Evolutionary conservation across 2,113 vertebrate genomes (phyloP), one percentile per base, ranked within the genome.

Genomic region (Capricornis sumatraensis): DNA sequence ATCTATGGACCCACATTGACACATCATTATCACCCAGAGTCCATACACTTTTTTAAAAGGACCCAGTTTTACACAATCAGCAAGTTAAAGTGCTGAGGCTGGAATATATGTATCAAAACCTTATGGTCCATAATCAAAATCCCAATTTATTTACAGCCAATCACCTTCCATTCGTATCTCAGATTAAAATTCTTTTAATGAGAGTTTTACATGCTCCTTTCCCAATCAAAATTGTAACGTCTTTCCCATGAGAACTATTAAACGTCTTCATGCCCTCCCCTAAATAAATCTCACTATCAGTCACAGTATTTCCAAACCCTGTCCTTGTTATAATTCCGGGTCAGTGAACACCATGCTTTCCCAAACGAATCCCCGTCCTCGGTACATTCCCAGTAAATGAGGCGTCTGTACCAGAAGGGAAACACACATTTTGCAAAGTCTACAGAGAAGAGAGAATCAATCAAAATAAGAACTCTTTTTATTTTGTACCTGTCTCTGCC

Each of bases 341-440:
- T 98, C 62, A 98, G 87, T 0, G 97, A 97, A n/a, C 97, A 98
- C 97, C 97, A 98, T 1, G 27, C 60, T n/a, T 1, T 96, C 76
- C 96, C 95, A 36, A 74, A 90, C 0, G 10, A 0, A 0, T 89
- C 30, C 3, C 95, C 88, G 0, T 97, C 74, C 0, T 84, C 55
- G 0, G 97, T 98, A 36, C 97, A 98, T 1, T 74, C 71, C 93
- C 87, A 81, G 85, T 98, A 97, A 81, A 98, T 81, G 33, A 84
- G 6, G 57, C 3, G 96, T 92, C 85, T 71, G 50, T 45, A 97
- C 97, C 97, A 98, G 88, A 98, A 98, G 60, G 97, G 97, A 84
- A 98, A 98, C 6, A 15, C 9, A 0, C 97, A 98, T 2, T 82
- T 47, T 7, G 97, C 97, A 14, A 94, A 58, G 81, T 98, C 97